phyloP scores from a whole-genome alignment of 2,113 vertebrate species.

The Daboia siamensis region DNA sequence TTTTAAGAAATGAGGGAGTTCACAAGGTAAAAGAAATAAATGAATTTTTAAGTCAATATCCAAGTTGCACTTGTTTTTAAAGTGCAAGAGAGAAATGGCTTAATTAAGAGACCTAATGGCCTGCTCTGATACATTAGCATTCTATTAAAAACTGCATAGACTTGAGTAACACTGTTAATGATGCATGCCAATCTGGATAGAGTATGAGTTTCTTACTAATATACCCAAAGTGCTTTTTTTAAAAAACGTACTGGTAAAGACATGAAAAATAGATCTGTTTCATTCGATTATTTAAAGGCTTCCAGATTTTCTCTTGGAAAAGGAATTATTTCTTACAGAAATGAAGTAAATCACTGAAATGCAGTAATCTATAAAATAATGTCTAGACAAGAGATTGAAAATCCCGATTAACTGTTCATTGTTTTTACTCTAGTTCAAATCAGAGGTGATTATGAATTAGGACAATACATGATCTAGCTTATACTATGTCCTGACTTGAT shows the following conservation, averaged over 20 bases:
- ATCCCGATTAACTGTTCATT: not conserved
- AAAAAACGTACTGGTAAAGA: not conserved
- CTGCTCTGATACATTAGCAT: constrained; percentile 8
- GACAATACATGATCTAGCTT: not conserved
- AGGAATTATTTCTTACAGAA: not conserved
- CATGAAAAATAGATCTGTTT: not conserved
- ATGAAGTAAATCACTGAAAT: not conserved
- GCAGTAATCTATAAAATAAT: not conserved
- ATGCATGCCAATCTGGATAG: not conserved
- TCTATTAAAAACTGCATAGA: constrained; percentile 7
- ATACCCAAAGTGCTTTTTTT: not conserved
- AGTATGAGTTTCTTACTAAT: not conserved
- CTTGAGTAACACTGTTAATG: not conserved
- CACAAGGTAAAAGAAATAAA: not conserved
- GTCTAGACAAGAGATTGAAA: not conserved
- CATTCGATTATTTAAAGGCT: not conserved
- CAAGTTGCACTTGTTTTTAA: not conserved
- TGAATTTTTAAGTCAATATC: not conserved
- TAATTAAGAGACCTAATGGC: constrained; percentile 12
- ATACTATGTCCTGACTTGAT: not conserved
- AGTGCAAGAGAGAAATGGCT: not conserved
- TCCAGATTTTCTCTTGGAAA: not conserved
- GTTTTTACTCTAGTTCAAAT: not conserved
- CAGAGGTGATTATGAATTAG: not conserved
- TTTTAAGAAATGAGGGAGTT: not conserved